Evolutionary conservation across 2,797 vertebrate genomes (phyloP), one percentile per base, ranked within the genome.

Genomic region (Alfaro cultratus): DNA sequence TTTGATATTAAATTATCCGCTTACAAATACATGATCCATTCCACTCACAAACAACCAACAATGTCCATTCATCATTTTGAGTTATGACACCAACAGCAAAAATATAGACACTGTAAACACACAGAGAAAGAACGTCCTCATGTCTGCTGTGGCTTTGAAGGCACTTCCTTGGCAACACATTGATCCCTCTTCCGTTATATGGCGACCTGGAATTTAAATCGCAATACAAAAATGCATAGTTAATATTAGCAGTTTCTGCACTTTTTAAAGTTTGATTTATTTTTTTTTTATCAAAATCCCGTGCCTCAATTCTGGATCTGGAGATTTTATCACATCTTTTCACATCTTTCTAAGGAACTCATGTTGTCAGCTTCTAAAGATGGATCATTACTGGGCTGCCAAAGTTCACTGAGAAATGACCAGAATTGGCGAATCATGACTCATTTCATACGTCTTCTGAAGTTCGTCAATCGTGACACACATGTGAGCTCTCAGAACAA

Each of bases 81-180:
- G 82, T 67, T 77, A 85, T 77, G 78, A 87, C 41, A 83, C 72
- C 10, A 86, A 76, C 41, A 92, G 87, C 74, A 89, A 86, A 87
- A 92, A 88, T 76, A 88, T 70, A 91, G 90, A 92, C 55, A 86
- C 70, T 80, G 83, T 80, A 84, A 86, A 85, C 89, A 91, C 85
- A 92, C 11, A 43, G 18, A 64, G 13, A 64, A 36, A 91, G 49
- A 90, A 92, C 85, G 82, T 86, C 92, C 75, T 76, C 73, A 86
- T 92, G 90, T 92, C 87, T 90, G 91, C 82, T 92, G 92, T 92
- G 91, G 92, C 90, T 94, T 91, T 90, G 92, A 96, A 96, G 96
- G 96, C 95, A 96, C 96, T 95, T 96, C 92, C 95, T 94, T 91
- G 93, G 94, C 89, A 93, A 94, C 90, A 87, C 91, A 81, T 86